Evolutionary conservation across 2,888 invertebrate genomes (phyloP), one percentile per base, ranked within the genome.

Genomic region (Andrena dorsata): DNA sequence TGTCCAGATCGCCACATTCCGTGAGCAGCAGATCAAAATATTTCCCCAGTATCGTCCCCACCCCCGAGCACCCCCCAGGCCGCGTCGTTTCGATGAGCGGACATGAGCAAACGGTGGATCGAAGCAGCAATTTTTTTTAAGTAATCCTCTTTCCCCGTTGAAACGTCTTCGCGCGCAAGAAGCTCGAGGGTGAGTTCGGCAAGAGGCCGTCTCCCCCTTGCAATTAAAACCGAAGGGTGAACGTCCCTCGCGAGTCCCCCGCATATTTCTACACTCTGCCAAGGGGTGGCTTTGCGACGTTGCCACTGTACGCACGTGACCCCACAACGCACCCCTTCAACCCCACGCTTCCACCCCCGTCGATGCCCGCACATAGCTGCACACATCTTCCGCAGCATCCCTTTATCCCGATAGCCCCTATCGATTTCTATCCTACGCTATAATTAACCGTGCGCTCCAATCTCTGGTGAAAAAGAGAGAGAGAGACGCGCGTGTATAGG

Each of bases 161-260:
- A n/a, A 41, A 53, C 73, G 58, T 77, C 82, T 77, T 72, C 68
- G 71, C 58, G 71, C 30, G 74, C 71, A 77, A 75, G 74, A 20
- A 81, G 71, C 53, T 73, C 51, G 3, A 64, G 66, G 28, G 60
- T 81, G 66, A 35, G 60, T 83, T 30, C 76, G 51, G 47, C 32
- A 71, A 74, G 82, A 71, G 82, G 78, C 75, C 64, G 69, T 78
- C 80, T 80, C 72, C 84, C 82, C 76, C 35, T 82, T 23, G 77
- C 81, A 86, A 86, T 88, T 88, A 85, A 86, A 84, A 84, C 72
- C 83, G 80, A 84, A 76, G 87, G 88, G 77, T 87, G 88, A 88
- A 87, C 80, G 84, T 79, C 84, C 86, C 88, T 76, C 7, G 60
- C 61, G 49, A 53, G 61, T 60, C 61, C 70, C 76, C 75, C 72